A percentile compares a stretch with the other conserved stretches of the same genome.
Evolutionary conservation across 2,888 invertebrate genomes (phyloP).

Genomic region (Plemyria rubiginata): DNA sequence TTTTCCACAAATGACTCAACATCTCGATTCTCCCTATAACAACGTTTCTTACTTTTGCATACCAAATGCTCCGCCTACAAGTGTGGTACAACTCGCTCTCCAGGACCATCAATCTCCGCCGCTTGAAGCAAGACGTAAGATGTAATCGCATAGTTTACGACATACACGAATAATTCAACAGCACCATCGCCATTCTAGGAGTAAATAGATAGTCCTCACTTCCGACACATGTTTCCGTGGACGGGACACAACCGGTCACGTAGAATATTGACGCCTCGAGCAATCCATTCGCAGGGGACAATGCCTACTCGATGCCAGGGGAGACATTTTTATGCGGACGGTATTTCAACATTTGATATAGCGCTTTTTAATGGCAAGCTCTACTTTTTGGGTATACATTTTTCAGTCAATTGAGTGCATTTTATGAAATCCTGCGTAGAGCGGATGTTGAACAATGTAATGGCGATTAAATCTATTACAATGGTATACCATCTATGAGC

Average conservation of each 20-base stretch:
- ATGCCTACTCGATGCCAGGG: slow-evolving; percentile 63
- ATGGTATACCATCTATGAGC: too few relatives aligned
- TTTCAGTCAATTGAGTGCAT: too few relatives aligned
- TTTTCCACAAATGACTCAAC: background rate
- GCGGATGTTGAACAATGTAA: background rate
- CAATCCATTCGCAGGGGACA: slow-evolving; percentile 72
- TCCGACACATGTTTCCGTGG: slow-evolving; percentile 83
- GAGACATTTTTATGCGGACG: slow-evolving; percentile 64
- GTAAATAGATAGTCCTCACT: slow-evolving; percentile 82
- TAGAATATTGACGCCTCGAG: slow-evolving; percentile 83
- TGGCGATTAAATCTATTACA: too few relatives aligned
- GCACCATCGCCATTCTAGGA: slow-evolving; percentile 71
- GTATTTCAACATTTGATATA: slow-evolving; percentile 53
- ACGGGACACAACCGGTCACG: slow-evolving; percentile 79
- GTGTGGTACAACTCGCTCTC: slow-evolving; percentile 7
- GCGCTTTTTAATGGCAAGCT: slow-evolving; percentile 36
- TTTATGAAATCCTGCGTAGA: too few relatives aligned
- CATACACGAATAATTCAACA: slow-evolving; percentile 73
- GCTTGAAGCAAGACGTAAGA: slow-evolving; percentile 37
- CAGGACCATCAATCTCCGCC: slow-evolving; percentile 36
- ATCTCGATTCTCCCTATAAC: background rate
- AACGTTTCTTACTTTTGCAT: background rate
- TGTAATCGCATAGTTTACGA: slow-evolving; percentile 47
- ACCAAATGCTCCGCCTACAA: slow-evolving; percentile 11
- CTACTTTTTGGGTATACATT: slow-evolving; percentile 8